These are phyloP conservation scores for Prunella strophiata DNA, from an alignment of 2,797 vertebrate genomes.

Conservation along the genomic window DNA sequence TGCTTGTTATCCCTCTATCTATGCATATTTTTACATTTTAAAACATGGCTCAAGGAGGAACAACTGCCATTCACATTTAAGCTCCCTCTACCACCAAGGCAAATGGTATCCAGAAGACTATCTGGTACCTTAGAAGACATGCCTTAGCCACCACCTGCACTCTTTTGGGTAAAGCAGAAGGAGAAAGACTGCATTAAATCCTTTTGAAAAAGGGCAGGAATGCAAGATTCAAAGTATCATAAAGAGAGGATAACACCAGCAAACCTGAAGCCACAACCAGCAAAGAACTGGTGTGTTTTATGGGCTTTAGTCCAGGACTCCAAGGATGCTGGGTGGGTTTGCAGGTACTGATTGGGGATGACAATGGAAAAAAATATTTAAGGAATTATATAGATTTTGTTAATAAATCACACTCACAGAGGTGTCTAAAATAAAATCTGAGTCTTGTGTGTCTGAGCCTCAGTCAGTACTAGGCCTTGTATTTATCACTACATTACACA, in stretches of 20 bases:
- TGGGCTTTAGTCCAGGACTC: rapidly evolving
- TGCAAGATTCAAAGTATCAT: neutral
- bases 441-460: neutral
- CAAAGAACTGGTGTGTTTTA: neutral
- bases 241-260: neutral
- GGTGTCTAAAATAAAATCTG: neutral
- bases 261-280: neutral
- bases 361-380: neutral
- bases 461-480: neutral
- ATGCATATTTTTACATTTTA: neutral
- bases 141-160: neutral
- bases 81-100: neutral
- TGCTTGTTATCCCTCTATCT: neutral
- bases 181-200: neutral
- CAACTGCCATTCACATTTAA: neutral
- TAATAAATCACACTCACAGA: neutral
- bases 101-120: neutral
- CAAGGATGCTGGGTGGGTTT: neutral
- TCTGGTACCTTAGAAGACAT: neutral
- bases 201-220: neutral
- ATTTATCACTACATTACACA: neutral
- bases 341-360: neutral
- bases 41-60: neutral
- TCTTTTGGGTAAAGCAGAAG: neutral
- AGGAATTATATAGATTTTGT: neutral